Evolutionary conservation across 2,888 invertebrate species (phyloP), one percentile per base, ranked within the genome.

Genomic region (Dione juno): DNA sequence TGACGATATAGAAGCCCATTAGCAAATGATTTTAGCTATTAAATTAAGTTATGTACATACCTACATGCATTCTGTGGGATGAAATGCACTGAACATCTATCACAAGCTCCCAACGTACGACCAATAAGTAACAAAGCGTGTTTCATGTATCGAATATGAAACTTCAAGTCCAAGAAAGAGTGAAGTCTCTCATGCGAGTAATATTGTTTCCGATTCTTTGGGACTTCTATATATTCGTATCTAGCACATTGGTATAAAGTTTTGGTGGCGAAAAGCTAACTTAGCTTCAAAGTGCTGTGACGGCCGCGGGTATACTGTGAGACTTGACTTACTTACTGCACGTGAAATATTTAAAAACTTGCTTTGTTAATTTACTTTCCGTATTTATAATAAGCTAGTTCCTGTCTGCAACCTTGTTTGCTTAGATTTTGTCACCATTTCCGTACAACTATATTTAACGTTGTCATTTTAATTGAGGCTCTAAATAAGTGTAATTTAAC

Each of bases 141-240:
- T 28, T 59, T 43, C 43, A 43, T 6, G 21, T 59, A 43, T 28
- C 43, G 43, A 43, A 14, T 14, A 59, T 43, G 41, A 21, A 59
- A 43, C 21, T 13, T 1, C 10, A 43, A 59, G 21, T 41, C 41
- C 43, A 13, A 41, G 41, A 19, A 43, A 43, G 41, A 59, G 14
- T 8, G n/a, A 43, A 58, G 14, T 58, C 37, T 16, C 16, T 16
- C 58, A 41, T 58, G 41, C 21, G 59, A 59, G 21, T 41, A 28
- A 21, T 59, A 59, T 59, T 10, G 21, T 41, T 59, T 59, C 41
- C 14, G 41, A 41, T 21, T 21, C 41, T 21, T 28, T n/a, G 41
- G 10, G 21, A 43, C 59, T 59, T 43, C n/a, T n/a, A n/a, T n/a
- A 9, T n/a, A 41, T 0, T 21, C 21, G 21, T 8, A 13, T 28